phyloP scores from a whole-genome alignment of 2,113 vertebrate species.

The Balaeniceps rex region DNA sequence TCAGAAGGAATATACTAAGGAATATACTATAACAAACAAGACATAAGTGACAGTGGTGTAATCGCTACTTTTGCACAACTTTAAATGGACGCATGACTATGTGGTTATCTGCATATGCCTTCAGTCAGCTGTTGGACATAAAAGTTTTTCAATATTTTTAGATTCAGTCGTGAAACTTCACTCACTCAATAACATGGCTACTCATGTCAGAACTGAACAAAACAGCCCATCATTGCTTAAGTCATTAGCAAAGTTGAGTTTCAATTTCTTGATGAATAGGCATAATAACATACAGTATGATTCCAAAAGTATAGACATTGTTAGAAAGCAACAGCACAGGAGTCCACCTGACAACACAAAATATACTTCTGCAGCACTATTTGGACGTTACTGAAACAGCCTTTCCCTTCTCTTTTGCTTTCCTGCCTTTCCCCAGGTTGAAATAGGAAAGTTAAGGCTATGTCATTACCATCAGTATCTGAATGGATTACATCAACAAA shows the following conservation, averaged over 20 bases:
- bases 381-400: background rate
- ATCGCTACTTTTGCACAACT: background rate
- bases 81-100: background rate
- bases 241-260: background rate
- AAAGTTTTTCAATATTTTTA: background rate
- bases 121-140: background rate
- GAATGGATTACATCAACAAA: conserved; percentile 96
- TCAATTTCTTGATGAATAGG: background rate
- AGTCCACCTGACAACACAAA: background rate
- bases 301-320: background rate
- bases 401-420: background rate
- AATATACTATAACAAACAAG: background rate
- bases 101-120: background rate
- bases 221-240: background rate
- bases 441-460: background rate
- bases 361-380: background rate
- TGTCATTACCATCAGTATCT: conserved; percentile 83
- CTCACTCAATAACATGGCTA: background rate
- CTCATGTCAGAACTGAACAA: background rate
- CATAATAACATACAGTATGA: background rate
- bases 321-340: background rate
- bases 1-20: background rate
- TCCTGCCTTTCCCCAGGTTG: background rate
- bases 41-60: background rate
- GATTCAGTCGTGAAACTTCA: background rate